Evolutionary conservation across 1,140 invertebrate species (phyloP).

Genomic region (Charaxes varanes): DNA sequence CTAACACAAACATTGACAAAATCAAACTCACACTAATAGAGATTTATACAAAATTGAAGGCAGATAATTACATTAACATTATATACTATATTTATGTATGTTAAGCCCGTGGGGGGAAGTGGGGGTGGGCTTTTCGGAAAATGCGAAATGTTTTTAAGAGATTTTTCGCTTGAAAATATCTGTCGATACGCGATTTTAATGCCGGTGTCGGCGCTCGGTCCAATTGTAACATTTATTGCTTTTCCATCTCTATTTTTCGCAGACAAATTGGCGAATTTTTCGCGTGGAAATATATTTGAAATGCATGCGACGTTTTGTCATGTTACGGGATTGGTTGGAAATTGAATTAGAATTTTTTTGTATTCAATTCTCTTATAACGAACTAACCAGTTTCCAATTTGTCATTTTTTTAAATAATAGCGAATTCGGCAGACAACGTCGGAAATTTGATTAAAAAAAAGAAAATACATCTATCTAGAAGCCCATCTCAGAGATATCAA

Average conservation of each 20-base stretch:
- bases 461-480: too few species aligned
- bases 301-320: slow-evolving; percentile 3
- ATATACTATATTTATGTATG: slow-evolving; percentile 25
- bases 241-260: slow-evolving; percentile 7
- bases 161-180: slow-evolving; percentile 27
- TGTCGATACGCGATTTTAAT: slow-evolving; percentile 31
- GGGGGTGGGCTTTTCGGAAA: slow-evolving; percentile 27
- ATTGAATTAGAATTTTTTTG: too few species aligned
- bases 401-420: too few species aligned
- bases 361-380: too few species aligned
- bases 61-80: slow-evolving; percentile 63
- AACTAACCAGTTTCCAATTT: too few species aligned
- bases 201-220: slow-evolving; percentile 17
- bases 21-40: slow-evolving; percentile 24
- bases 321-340: too few species aligned
- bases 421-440: too few species aligned
- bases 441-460: too few species aligned
- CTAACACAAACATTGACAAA: slow-evolving; percentile 17
- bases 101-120: slow-evolving; percentile 7
- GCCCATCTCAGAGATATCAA: too few species aligned
- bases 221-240: slow-evolving; percentile 14
- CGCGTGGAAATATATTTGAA: background rate
- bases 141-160: slow-evolving; percentile 34
- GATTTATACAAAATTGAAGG: slow-evolving; percentile 63
- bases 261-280: slow-evolving; percentile 13